A percentile compares a stretch with the other conserved stretches of the same genome.
Evolutionary conservation across 2,113 vertebrate species (phyloP).

Genomic region (Gopherus evgoodei): DNA sequence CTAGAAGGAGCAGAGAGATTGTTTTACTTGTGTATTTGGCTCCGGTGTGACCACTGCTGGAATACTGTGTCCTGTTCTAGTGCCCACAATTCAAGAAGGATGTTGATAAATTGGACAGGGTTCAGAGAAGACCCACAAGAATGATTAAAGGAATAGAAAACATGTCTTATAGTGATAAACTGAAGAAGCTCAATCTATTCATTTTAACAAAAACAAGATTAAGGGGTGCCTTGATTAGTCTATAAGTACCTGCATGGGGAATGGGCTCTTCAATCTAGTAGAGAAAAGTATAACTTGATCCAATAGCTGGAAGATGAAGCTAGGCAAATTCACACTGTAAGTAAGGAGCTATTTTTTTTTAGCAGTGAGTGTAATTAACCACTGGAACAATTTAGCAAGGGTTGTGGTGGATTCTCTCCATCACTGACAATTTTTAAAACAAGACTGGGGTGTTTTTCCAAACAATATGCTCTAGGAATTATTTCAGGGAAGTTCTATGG

Average conservation of each 20-base stretch:
- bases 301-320: background rate
- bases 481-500: background rate
- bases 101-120: background rate
- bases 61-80: background rate
- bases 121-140: background rate
- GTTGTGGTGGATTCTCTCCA: background rate
- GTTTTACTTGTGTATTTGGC: background rate
- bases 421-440: background rate
- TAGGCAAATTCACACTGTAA: background rate
- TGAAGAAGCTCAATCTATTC: too few relatives aligned
- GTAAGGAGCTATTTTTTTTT: background rate
- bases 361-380: background rate
- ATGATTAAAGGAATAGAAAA: background rate
- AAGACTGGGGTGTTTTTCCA: background rate
- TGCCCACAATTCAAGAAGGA: background rate
- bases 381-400: background rate
- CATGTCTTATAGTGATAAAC: background rate
- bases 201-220: too few relatives aligned
- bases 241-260: too few relatives aligned
- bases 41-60: background rate
- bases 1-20: background rate
- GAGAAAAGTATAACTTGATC: background rate
- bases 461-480: background rate
- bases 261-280: too few relatives aligned
- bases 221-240: too few relatives aligned